Percentiles rank a stretch among this genome's conserved stretches.
Evolutionary conservation across 1,140 invertebrate genomes (phyloP).

Genomic region (Sarcophaga bullata): DNA sequence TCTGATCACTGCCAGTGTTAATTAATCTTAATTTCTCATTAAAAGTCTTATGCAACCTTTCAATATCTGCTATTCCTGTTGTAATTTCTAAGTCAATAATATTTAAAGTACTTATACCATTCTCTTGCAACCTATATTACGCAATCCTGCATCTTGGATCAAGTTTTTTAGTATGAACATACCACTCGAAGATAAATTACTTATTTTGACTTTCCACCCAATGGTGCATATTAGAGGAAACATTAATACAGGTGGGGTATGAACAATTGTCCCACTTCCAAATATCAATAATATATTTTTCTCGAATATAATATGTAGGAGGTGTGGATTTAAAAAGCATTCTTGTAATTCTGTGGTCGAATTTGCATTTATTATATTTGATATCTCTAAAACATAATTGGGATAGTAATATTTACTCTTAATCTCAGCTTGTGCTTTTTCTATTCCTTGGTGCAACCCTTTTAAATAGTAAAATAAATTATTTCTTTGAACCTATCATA

Average conservation of each 20-base stretch:
- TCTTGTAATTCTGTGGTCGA: slow-evolving; percentile 5
- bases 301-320: no score
- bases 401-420: no score
- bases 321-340: slow-evolving; percentile 16
- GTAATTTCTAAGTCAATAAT: slow-evolving; percentile 30
- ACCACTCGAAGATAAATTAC: no score
- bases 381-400: slow-evolving; percentile 6
- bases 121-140: slow-evolving; percentile 27
- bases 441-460: slow-evolving; percentile 39
- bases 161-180: no score
- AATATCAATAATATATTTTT: no score
- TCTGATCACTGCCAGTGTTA: slow-evolving; percentile 8
- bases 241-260: slow-evolving; percentile 38
- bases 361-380: slow-evolving; percentile 39
- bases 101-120: slow-evolving; percentile 3
- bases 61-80: slow-evolving; percentile 36
- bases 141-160: slow-evolving; percentile 24
- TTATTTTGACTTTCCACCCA: no score
- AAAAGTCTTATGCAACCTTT: slow-evolving; percentile 27
- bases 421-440: neutral
- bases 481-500: slow-evolving; percentile 36
- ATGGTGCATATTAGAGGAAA: slow-evolving; percentile 51
- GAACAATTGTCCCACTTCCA: slow-evolving; percentile 4
- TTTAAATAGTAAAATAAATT: slow-evolving; percentile 23
- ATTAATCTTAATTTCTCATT: slow-evolving; percentile 43